Evolutionary conservation across 2,888 invertebrate species (phyloP).

Genomic region (Cantharis rustica): DNA sequence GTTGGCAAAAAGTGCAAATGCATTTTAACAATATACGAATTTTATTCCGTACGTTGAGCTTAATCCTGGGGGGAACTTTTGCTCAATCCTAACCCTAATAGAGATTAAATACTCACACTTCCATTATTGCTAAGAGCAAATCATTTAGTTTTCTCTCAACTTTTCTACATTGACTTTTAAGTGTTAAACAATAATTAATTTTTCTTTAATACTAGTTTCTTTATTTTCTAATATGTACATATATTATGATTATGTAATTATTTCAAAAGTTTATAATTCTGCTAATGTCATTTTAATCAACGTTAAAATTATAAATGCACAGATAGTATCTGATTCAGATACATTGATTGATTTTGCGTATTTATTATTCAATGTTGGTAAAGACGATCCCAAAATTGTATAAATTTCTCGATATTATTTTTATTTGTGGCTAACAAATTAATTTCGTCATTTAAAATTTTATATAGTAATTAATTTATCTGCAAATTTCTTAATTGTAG

Average conservation of each 20-base stretch:
- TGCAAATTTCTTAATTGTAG: background rate
- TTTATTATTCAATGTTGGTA: background rate
- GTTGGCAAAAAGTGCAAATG: background rate
- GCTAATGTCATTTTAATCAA: background rate
- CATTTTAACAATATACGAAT: background rate
- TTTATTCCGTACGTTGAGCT: background rate
- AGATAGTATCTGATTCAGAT: background rate
- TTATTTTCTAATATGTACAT: background rate
- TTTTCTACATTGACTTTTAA: background rate
- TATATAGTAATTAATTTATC: background rate
- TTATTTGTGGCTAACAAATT: background rate
- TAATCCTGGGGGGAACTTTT: background rate
- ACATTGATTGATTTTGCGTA: background rate
- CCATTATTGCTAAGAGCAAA: background rate
- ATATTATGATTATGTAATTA: background rate
- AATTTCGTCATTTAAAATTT: background rate
- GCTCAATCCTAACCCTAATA: background rate
- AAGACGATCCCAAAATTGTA: background rate
- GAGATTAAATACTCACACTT: background rate
- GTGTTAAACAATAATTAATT: background rate
- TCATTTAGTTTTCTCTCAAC: background rate
- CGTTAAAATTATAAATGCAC: background rate
- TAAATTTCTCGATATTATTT: background rate
- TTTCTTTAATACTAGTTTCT: background rate
- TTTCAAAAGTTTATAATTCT: background rate